Evolutionary conservation across 2,113 vertebrate species (phyloP).

Genomic region (Notarius quadriscutis): DNA sequence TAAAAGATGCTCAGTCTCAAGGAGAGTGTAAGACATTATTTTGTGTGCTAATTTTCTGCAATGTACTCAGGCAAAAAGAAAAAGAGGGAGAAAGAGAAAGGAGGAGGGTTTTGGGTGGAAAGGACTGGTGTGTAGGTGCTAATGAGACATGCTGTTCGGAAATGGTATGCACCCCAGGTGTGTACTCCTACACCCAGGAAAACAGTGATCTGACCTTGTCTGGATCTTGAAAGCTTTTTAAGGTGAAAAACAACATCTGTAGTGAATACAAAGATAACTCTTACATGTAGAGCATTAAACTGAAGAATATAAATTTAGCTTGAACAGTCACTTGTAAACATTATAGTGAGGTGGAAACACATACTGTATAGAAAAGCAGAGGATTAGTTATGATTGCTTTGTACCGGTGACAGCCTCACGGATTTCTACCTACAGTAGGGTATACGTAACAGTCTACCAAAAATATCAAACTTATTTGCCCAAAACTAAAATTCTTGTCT

Average conservation of each 20-base stretch:
- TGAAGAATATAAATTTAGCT: background rate
- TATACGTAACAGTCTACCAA: background rate
- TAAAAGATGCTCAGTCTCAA: background rate
- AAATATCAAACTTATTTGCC: background rate
- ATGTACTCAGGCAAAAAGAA: background rate
- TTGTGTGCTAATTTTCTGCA: constrained; percentile 7
- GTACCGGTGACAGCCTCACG: background rate
- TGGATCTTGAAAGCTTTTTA: background rate
- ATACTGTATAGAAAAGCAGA: background rate
- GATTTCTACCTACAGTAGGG: background rate
- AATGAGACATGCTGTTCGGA: constrained; percentile 29
- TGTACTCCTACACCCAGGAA: constrained; percentile 16
- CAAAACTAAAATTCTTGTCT: background rate
- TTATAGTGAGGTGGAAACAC: background rate
- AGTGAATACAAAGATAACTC: background rate
- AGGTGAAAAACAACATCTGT: background rate
- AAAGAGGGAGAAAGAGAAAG: background rate
- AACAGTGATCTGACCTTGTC: constrained; percentile 24
- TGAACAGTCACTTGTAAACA: background rate
- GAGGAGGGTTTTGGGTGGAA: background rate
- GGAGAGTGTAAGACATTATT: constrained; percentile 3
- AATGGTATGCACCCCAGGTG: constrained; percentile 17
- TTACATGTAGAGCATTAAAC: background rate
- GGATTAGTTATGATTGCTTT: background rate
- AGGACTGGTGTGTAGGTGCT: constrained; percentile 2